Conservation (phyloP, 2,888 invertebrate genomes). For the Oxytorus armatus region DNA sequence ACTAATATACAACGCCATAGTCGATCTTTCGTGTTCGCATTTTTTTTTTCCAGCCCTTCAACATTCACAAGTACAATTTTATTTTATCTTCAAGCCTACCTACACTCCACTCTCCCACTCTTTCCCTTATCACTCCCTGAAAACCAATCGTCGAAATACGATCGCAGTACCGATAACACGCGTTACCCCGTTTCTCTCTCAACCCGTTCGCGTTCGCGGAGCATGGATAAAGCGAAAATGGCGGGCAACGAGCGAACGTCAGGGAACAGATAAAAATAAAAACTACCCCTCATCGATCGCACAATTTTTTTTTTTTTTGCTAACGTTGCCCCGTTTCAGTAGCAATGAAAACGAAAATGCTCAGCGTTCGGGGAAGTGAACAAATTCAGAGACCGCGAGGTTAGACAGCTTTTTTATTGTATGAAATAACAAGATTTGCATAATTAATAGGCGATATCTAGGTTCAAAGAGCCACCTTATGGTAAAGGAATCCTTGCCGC, state of each 20-base stretch:
- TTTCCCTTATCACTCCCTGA: conserved; percentile 6
- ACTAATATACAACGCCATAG: conserved; percentile 37
- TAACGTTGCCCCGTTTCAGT: background rate
- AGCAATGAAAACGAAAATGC: background rate
- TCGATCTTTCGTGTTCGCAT: conserved; percentile 18
- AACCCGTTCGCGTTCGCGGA: background rate
- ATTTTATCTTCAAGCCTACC: conserved; percentile 55
- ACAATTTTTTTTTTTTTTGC: background rate
- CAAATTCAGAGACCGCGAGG: background rate
- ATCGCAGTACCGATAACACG: conserved; percentile 55
- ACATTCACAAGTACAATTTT: conserved; percentile 49
- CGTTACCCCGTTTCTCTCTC: conserved; percentile 15
- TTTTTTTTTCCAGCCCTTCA: conserved; percentile 26
- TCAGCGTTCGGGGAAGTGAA: background rate
- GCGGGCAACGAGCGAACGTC: conserved; percentile 31
- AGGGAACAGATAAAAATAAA: conserved; percentile 45
- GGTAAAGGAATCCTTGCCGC: too few relatives aligned
- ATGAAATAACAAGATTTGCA: conserved; percentile 2
- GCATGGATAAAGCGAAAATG: conserved; percentile 41
- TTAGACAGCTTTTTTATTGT: background rate
- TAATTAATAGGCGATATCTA: conserved; percentile 4
- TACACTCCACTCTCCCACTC: background rate
- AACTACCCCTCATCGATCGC: background rate
- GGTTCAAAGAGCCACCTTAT: too few relatives aligned
- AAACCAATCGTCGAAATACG: conserved; percentile 60